Base-by-base conservation (phyloP, 2,113 vertebrate genomes). In the Deroptyus accipitrinus region DNA sequence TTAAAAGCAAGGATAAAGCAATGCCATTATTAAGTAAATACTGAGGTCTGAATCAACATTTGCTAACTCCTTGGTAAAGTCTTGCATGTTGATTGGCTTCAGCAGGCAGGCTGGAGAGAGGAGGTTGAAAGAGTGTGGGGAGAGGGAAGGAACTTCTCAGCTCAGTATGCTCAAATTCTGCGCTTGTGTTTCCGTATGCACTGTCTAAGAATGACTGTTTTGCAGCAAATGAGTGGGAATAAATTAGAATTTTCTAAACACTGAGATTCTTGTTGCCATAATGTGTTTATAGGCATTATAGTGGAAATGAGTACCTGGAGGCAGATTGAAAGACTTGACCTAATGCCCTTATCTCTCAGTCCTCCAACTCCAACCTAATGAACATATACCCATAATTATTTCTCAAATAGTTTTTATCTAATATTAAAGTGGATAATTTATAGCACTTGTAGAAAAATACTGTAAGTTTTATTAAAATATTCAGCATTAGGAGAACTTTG, bases 401-500 rank as follows among this genome's bases (percentile, higher is more conserved):
- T 98, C 95, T 98, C 96, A 97, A 97, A 98, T 97, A 97, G 67
- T 97, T 98, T 98, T 98, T 95, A 98, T 97, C 97, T 97, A 96
- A 98, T 98, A 98, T 97, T 97, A 97, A 98, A 98, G 96, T 97
- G 91, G 97, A 96, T 97, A 98, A 98, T 97, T 97, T 98, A 97
- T 96, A 97, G 83, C 93, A 97, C 96, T 98, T 97, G 59, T 94
- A 97, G 81, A 97, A 98, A 97, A 97, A 94, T 33, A 54, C 61
- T 95, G 30, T 90, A 97, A 95, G 88, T 97, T 98, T 98, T 95
- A 98, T 97, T 98, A 97, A 98, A 98, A 98, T 97, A 96, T 97
- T 97, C 97, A 97, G 74, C 90, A 97, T 96, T 97, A 98, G 85
- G 78, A 96, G 88, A 97, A 94, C 84, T 98, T 98, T 95, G 92